Base-by-base conservation (phyloP, 2,113 vertebrate species). In the Trinectes maculatus region DNA sequence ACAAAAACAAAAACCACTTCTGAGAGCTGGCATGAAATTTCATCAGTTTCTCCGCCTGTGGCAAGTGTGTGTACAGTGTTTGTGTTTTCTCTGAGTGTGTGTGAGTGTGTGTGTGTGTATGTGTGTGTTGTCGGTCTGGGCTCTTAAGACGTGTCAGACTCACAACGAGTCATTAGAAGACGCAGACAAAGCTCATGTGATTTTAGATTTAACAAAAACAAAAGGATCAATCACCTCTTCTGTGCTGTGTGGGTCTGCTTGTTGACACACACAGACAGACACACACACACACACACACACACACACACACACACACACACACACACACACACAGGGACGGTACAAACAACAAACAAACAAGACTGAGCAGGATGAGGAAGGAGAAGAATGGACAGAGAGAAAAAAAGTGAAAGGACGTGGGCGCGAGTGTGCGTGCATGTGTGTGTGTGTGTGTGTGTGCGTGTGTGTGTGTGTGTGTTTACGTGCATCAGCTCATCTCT, bases 11-110 rank as follows among this genome's bases (percentile, higher is more conserved):
- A 66, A 69, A 40, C 52, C 3, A 15, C 77, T 77, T 77, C 79
- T 71, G 51, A 72, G 60, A 79, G 59, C 74, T 83, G 84, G 61
- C 79, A 77, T 34, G 34, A 34, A 69, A 61, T 79, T 28, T 65
- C 72, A 77, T 79, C 73, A 63, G 49, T 77, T 71, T 70, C 51
- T 34, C 21, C 0, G 71, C 71, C 68, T 56, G 60, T 68, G 66
- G 71, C 78, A 18, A 74, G 46, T 56, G 51, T 62, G 62, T 65
- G 58, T 52, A 8, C 49, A 26, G 40, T 24, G 26, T 22, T 21
- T 37, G 42, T 64, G 40, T 60, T 21, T 2, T 28, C 5, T 55
- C 33, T 43, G 61, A 37, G 42, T 62, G 13, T 29, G 11, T 46
- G 43, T 9, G 0, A 3, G 25, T 48, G 46, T 26, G 22, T 49